Conservation (phyloP, 2,797 vertebrate species). For the Brachyrhaphis roseni region DNA sequence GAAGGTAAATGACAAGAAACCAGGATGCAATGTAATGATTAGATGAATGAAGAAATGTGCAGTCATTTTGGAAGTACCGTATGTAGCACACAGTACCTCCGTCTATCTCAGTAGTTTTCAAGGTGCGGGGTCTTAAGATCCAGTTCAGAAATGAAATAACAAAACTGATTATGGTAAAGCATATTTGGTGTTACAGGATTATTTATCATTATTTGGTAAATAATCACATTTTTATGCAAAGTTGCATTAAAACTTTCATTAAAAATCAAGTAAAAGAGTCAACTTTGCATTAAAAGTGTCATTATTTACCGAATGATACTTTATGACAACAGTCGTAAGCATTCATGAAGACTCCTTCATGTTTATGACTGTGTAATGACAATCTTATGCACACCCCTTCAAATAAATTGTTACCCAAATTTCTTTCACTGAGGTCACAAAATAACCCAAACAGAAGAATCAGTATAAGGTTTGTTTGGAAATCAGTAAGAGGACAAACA, state of each 20-base stretch:
- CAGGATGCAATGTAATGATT: neutral
- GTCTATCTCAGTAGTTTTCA: neutral
- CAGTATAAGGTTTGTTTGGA: neutral
- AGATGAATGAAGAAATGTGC: neutral
- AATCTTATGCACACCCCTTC: no score
- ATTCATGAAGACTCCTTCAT: no score
- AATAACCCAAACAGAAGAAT: neutral
- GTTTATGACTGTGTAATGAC: no score
- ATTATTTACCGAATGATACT: no score
- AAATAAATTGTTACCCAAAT: no score
- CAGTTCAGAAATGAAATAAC: neutral
- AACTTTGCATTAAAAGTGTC: no score
- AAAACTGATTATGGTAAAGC: neutral
- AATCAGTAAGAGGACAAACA: neutral
- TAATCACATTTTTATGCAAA: no score
- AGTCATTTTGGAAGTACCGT: neutral
- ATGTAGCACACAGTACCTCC: neutral
- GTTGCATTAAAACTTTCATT: no score
- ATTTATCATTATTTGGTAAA: no score
- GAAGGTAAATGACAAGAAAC: neutral
- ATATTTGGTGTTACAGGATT: neutral
- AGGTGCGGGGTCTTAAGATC: neutral
- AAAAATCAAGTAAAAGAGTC: no score
- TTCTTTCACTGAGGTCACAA: no score
- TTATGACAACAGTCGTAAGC: no score